Conservation (phyloP, 1,140 invertebrate genomes). For the Drosophila kikkawai region DNA sequence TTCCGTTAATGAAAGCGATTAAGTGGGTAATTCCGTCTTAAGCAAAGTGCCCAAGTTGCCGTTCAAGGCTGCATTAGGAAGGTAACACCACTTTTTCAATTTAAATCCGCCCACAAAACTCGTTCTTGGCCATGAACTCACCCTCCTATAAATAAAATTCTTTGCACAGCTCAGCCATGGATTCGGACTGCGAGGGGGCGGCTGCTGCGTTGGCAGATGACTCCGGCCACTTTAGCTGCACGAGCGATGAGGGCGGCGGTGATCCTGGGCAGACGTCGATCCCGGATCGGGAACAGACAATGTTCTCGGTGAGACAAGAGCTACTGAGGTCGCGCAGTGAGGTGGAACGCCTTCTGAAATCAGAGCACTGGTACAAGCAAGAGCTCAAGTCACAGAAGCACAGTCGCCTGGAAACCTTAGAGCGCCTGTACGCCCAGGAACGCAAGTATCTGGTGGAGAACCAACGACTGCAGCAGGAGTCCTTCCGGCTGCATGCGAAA, state of each 20-base stretch:
- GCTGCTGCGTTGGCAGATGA: conserved; percentile 54
- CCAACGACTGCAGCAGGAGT: conserved; percentile 74
- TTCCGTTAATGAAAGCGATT: not conserved
- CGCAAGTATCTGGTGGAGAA: conserved; percentile 79
- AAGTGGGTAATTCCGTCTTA: not conserved
- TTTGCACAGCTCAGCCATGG: conserved; percentile 45
- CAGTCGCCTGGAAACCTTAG: conserved; percentile 69
- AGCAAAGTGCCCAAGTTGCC: too few relatives aligned
- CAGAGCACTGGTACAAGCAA: conserved; percentile 81
- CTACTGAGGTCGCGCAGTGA: conserved; percentile 71
- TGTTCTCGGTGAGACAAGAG: conserved; percentile 65
- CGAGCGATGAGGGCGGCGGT: conserved; percentile 43
- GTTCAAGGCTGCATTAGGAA: not conserved
- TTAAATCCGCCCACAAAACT: conserved; percentile 36
- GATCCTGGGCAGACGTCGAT: not conserved
- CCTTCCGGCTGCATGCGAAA: conserved; percentile 55
- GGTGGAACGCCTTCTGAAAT: conserved; percentile 73
- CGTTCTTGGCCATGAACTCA: conserved; percentile 21
- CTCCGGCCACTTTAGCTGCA: conserved; percentile 65
- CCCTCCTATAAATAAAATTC: conserved; percentile 1
- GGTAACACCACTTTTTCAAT: not conserved
- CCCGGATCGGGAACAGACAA: conserved; percentile 28
- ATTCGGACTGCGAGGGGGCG: conserved; percentile 37
- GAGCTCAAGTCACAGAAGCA: conserved; percentile 72
- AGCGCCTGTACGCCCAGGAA: conserved; percentile 76